Conservation (phyloP, 2,797 vertebrate species). For the Cossypha dichroa region DNA sequence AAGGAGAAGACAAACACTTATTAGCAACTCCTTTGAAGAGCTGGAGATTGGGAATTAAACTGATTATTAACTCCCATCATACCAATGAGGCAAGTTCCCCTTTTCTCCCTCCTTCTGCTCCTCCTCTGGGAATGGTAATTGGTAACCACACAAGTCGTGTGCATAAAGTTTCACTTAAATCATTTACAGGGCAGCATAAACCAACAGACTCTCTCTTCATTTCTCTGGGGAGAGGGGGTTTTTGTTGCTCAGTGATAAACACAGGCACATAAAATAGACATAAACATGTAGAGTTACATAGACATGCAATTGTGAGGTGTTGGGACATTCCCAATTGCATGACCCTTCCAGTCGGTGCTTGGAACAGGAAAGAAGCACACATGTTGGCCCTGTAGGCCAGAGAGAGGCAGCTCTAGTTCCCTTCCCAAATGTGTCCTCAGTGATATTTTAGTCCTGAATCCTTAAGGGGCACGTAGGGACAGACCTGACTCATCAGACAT, state of each 20-base stretch:
- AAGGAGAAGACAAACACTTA: conserved; percentile 62
- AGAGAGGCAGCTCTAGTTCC: neutral
- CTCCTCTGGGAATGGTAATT: neutral
- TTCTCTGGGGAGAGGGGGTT: fast-evolving
- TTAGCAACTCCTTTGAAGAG: conserved; percentile 65
- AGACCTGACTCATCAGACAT: neutral
- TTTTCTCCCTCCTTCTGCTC: neutral
- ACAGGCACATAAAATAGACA: neutral
- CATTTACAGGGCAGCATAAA: neutral
- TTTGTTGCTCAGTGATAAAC: neutral
- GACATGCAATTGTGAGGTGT: neutral
- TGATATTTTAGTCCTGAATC: neutral
- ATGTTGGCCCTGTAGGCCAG: fast-evolving
- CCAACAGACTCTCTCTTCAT: neutral
- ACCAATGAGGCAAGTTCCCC: neutral
- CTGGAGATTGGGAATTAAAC: conserved; percentile 40
- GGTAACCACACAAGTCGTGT: neutral
- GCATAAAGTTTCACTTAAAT: neutral
- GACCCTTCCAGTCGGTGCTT: neutral
- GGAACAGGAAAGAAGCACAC: neutral
- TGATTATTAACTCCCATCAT: conserved; percentile 42
- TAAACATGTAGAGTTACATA: fast-evolving
- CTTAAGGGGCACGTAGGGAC: neutral
- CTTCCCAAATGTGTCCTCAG: neutral
- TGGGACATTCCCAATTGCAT: neutral